Percentiles rank a stretch among this genome's conserved stretches.
Conservation (phyloP, 2,888 invertebrate species). For the Diogma glabrata region DNA sequence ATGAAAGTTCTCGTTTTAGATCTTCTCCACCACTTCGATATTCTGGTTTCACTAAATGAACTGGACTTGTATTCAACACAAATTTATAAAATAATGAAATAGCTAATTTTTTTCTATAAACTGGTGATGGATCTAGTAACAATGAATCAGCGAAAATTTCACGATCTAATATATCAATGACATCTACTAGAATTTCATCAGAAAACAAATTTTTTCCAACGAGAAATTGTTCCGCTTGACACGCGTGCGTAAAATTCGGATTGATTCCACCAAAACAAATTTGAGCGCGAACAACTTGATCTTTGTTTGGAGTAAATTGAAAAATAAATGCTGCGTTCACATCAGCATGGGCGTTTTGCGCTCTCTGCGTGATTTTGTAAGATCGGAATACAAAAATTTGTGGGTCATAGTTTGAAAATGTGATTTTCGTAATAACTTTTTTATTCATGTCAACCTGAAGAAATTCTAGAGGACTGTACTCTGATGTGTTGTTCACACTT, state of each 20-base stretch:
- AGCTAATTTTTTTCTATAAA: constrained; percentile 49
- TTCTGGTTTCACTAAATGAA: constrained; percentile 26
- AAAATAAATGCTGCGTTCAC: constrained; percentile 65
- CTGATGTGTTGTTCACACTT: constrained; percentile 17
- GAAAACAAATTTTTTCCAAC: constrained; percentile 37
- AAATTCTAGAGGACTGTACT: constrained; percentile 28
- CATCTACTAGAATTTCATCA: constrained; percentile 32
- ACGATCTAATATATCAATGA: constrained; percentile 26
- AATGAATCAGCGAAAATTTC: constrained; percentile 46
- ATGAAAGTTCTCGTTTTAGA: constrained; percentile 50
- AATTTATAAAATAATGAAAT: constrained; percentile 50
- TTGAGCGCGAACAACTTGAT: constrained; percentile 27
- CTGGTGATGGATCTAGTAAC: constrained; percentile 47
- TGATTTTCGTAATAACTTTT: constrained; percentile 26
- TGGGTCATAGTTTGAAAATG: constrained; percentile 36
- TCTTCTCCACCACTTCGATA: constrained; percentile 39
- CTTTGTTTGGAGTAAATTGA: constrained; percentile 32
- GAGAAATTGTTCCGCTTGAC: constrained; percentile 40
- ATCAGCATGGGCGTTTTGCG: constrained; percentile 65
- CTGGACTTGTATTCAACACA: constrained; percentile 37
- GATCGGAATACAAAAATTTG: constrained; percentile 33
- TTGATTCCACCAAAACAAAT: constrained; percentile 49
- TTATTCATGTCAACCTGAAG: constrained; percentile 24
- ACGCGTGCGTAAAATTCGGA: constrained; percentile 37
- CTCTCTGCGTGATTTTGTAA: constrained; percentile 59